These are phyloP conservation scores for Neocrepidodera transversa DNA, from an alignment of 2,888 invertebrate genomes.

Conservation along the genomic window DNA sequence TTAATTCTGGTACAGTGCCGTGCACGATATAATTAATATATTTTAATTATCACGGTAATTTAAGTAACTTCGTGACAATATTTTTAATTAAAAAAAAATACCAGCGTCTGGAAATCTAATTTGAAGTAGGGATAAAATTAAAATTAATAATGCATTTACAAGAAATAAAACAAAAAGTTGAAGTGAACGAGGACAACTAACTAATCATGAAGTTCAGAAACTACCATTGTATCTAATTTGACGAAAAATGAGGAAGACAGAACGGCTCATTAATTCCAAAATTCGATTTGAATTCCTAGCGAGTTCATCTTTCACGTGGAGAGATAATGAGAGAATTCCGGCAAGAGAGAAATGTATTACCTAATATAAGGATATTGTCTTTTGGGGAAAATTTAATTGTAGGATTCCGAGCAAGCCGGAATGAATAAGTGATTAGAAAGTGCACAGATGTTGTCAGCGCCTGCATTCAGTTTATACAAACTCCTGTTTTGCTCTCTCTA, in stretches of 20 bases:
- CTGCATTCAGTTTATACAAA: slow-evolving; percentile 27
- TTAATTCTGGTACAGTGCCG: too few relatives aligned
- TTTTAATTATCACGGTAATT: too few relatives aligned
- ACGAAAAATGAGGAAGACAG: slow-evolving; percentile 40
- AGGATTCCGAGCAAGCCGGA: slow-evolving; percentile 45
- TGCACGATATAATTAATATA: too few relatives aligned
- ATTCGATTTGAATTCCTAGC: slow-evolving; percentile 51
- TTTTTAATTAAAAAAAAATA: too few relatives aligned
- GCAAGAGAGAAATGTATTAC: slow-evolving; percentile 56
- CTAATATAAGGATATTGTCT: slow-evolving; percentile 59
- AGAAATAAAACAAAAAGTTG: slow-evolving; percentile 12
- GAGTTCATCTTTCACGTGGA: slow-evolving; percentile 47
- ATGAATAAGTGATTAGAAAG: slow-evolving; percentile 38
- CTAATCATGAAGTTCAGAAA: slow-evolving; percentile 31
- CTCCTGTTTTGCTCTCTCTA: slow-evolving; percentile 10
- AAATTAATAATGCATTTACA: slow-evolving; percentile 12
- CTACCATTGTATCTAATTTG: slow-evolving; percentile 35
- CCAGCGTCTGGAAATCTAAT: too few relatives aligned
- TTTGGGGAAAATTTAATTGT: slow-evolving; percentile 54
- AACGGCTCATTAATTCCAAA: slow-evolving; percentile 46
- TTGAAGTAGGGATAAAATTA: background rate
- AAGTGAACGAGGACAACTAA: slow-evolving; percentile 23
- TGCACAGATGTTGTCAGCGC: slow-evolving; percentile 31
- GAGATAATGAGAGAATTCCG: slow-evolving; percentile 56
- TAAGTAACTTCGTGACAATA: too few relatives aligned